Evolutionary conservation across 2,888 invertebrate genomes (phyloP), one percentile per base, ranked within the genome.

Genomic region (Cantharis rustica): DNA sequence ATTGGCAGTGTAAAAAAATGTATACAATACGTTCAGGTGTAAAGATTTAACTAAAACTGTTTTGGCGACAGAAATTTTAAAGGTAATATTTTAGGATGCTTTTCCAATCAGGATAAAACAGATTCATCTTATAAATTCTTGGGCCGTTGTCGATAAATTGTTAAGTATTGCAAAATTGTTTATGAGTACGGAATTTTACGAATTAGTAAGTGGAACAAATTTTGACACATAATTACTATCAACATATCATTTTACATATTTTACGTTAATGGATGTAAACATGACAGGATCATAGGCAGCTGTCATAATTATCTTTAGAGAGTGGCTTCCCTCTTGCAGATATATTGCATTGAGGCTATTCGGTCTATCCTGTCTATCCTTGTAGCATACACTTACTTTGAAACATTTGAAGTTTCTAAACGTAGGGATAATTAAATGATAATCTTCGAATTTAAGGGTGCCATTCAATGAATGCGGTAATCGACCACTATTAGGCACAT

Each of bases 51-150:
- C 23, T 61, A 4, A 66, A 20, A 16, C 20, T 47, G 1, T 31
- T 27, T 69, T 69, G 15, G 13, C 9, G 11, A 31, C 11, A 10
- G 27, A 15, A 64, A 10, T 71, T 71, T 15, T 11, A 5, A 66
- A 13, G 26, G 13, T 62, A 13, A 61, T 20, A 26, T 16, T 62
- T 61, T n/a, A 75, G 72, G 73, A 76, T 10, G 76, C 70, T 2
- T 66, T 76, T 68, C 73, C 76, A 16, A 26, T 76, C 7, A 61
- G 69, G 17, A 3, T 76, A n/a, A 76, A 76, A 70, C 61, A 27
- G 23, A 47, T 76, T 13, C 73, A 76, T 47, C 23, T 73, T 2
- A 71, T 76, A 0, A 73, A 76, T 47, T 13, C 64, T 9, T 64
- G 27, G 16, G 31, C 26, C 3, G 61, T 76, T 23, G 11, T 70